phyloP scores from a whole-genome alignment of 1,140 invertebrate genomes.

The Melitaea cinxia region DNA sequence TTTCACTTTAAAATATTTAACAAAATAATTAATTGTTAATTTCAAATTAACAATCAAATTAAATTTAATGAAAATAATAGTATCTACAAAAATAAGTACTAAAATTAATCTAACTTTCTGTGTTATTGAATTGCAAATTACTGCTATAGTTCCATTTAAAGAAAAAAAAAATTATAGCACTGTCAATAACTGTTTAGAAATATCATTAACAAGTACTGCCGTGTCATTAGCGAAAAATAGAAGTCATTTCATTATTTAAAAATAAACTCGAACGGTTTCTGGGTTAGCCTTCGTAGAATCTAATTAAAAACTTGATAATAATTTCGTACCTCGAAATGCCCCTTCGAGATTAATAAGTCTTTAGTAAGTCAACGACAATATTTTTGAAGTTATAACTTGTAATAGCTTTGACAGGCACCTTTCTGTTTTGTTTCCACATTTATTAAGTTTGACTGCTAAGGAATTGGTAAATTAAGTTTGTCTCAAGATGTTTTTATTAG shows the following conservation, averaged over 20 bases:
- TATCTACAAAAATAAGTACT: no score
- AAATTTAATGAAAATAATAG: no score
- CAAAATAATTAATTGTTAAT: no score
- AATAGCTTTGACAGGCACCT: constrained; percentile 4
- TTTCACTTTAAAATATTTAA: no score
- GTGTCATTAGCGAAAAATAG: background rate
- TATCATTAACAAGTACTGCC: background rate
- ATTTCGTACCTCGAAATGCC: background rate
- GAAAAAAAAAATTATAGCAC: no score
- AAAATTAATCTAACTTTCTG: no score
- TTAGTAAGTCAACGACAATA: background rate
- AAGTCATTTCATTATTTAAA: background rate
- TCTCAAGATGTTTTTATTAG: background rate
- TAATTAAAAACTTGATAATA: constrained; percentile 3
- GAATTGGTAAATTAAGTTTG: constrained; percentile 1
- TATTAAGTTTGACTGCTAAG: constrained; percentile 5
- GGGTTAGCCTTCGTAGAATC: background rate
- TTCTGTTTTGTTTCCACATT: constrained; percentile 1
- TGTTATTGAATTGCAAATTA: no score
- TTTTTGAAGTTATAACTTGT: constrained; percentile 3
- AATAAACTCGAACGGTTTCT: background rate
- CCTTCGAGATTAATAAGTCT: background rate
- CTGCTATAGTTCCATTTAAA: no score
- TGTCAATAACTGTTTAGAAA: no score
- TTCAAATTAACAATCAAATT: no score